Evolutionary conservation across 2,113 vertebrate species (phyloP).

Genomic region (Paramisgurnus dabryanus): DNA sequence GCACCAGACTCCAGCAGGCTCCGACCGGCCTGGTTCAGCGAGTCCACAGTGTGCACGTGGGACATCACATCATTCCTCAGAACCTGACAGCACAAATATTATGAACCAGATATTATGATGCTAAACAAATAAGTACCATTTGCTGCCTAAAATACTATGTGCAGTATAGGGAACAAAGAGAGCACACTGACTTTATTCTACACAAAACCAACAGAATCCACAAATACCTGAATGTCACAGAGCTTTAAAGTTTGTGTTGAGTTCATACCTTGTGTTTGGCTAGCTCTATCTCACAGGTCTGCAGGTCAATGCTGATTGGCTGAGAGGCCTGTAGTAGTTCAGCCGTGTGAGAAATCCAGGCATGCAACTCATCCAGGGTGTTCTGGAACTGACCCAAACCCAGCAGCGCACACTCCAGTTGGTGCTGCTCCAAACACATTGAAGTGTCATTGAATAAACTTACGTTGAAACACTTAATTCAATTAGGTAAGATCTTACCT

Average conservation of each 20-base stretch:
- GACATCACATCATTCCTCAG: slow-evolving; percentile 85
- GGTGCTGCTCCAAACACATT: slow-evolving; percentile 73
- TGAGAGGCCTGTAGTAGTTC: slow-evolving; percentile 76
- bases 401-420: slow-evolving; percentile 83
- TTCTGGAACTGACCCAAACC: slow-evolving; percentile 88
- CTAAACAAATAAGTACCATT: too few relatives aligned
- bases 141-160: too few relatives aligned
- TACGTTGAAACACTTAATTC: background rate
- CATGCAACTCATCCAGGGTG: slow-evolving; percentile 82
- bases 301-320: slow-evolving; percentile 79
- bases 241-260: background rate
- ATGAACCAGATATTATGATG: too few relatives aligned
- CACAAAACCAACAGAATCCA: too few relatives aligned
- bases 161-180: too few relatives aligned
- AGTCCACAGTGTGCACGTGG: slow-evolving; percentile 79
- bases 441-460: background rate
- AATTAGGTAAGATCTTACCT: slow-evolving; percentile 68
- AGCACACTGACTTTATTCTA: too few relatives aligned
- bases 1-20: slow-evolving; percentile 75
- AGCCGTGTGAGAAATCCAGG: slow-evolving; percentile 78
- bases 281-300: slow-evolving; percentile 87
- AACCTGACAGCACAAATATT: slow-evolving; percentile 68
- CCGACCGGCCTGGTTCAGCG: slow-evolving; percentile 77
- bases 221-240: background rate
- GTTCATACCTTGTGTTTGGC: slow-evolving; percentile 86